Evolutionary conservation across 2,888 invertebrate species (phyloP).

Genomic region (Eristalinus sepulchralis): DNA sequence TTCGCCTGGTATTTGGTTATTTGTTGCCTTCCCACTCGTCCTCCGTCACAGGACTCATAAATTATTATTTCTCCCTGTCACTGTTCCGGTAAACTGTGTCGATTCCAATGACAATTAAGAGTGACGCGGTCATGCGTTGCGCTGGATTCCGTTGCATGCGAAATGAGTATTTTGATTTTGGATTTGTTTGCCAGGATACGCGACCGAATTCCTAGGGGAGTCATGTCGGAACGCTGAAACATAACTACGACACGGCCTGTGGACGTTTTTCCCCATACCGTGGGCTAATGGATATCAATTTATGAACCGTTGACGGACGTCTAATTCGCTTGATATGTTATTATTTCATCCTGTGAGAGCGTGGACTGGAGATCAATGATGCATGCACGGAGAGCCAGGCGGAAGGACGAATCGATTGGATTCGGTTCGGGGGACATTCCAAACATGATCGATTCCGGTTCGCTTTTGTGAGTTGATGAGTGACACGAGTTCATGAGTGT

Average conservation of each 20-base stretch:
- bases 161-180: neutral
- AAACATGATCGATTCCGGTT: neutral
- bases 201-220: neutral
- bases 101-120: conserved; percentile 63
- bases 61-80: conserved; percentile 65
- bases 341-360: conserved; percentile 11
- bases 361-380: neutral
- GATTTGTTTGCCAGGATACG: neutral
- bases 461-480: neutral
- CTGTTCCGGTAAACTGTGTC: conserved; percentile 59
- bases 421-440: neutral
- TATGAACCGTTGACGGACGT: conserved; percentile 1
- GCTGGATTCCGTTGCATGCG: conserved; percentile 13
- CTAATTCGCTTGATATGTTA: conserved; percentile 5
- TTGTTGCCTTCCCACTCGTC: conserved; percentile 30
- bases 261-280: neutral
- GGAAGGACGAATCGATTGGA: neutral
- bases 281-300: neutral
- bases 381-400: neutral
- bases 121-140: conserved; percentile 33
- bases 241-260: neutral
- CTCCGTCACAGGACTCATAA: conserved; percentile 37
- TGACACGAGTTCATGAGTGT: neutral
- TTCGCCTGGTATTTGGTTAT: conserved; percentile 35
- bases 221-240: neutral